Evolutionary conservation across 2,888 invertebrate species (phyloP).

Genomic region (Eledone cirrhosa): DNA sequence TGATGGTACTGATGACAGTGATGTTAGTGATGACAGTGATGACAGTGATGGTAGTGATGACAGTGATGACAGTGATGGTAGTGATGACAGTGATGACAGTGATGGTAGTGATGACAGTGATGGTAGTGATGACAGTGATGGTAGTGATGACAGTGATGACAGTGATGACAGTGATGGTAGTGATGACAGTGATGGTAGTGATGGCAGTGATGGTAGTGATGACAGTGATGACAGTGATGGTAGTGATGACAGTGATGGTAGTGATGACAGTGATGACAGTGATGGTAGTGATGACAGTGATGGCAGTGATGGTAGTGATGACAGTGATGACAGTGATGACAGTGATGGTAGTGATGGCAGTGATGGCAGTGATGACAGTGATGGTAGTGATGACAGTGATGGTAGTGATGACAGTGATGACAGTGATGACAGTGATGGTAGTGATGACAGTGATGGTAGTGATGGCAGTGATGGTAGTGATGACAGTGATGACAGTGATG

Average conservation of each 20-base stretch:
- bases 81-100: constrained; percentile 1
- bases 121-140: constrained; percentile 15
- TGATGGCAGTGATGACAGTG: constrained; percentile 1
- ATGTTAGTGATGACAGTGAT: no score
- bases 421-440: background rate
- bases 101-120: background rate
- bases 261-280: background rate
- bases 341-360: constrained; percentile 5
- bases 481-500: constrained; percentile 2
- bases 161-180: background rate
- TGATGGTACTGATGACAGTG: background rate
- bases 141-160: background rate
- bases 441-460: constrained; percentile 24
- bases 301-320: background rate
- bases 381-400: background rate
- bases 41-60: background rate
- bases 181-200: constrained; percentile 8
- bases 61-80: constrained; percentile 6
- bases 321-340: background rate
- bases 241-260: background rate
- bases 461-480: background rate
- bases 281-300: background rate
- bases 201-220: background rate
- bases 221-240: background rate
- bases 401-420: constrained; percentile 25